These are phyloP conservation scores for Drosophila bocki DNA, from an alignment of 1,140 invertebrate genomes.

Conservation along the genomic window DNA sequence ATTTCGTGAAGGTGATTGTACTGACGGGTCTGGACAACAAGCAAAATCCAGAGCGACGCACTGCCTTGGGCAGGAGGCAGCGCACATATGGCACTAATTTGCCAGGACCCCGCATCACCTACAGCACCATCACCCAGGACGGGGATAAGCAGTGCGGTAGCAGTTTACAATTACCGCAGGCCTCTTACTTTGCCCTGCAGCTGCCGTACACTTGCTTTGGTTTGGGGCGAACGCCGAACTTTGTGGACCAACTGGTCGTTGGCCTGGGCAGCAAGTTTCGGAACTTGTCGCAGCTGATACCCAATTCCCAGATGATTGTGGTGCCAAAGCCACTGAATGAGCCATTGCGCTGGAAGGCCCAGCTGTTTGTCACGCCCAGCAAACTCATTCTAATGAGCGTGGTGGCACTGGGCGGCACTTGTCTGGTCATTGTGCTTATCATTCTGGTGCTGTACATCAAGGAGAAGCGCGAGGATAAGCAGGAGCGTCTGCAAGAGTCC, in stretches of 20 bases:
- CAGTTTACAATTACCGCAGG: conserved; percentile 95
- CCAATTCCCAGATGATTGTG: conserved; percentile 98
- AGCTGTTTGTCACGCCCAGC: conserved; percentile 98
- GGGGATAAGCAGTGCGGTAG: conserved; percentile 90
- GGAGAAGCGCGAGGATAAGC: conserved; percentile 95
- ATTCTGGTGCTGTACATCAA: conserved; percentile 96
- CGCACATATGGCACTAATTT: conserved; percentile 95
- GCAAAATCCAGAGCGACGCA: conserved; percentile 89
- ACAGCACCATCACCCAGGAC: conserved; percentile 94
- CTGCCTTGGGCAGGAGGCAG: conserved; percentile 90
- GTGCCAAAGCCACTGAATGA: conserved; percentile 94
- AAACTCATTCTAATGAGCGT: conserved; percentile 97
- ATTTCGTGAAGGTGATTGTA: conserved; percentile 98
- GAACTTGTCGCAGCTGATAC: conserved; percentile 97
- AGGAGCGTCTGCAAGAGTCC: conserved; percentile 94
- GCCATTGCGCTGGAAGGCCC: conserved; percentile 94
- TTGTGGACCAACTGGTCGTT: conserved; percentile 95
- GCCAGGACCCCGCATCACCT: conserved; percentile 94
- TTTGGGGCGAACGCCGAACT: conserved; percentile 98
- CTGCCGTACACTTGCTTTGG: conserved; percentile 98
- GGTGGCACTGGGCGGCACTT: conserved; percentile 94
- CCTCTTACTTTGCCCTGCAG: conserved; percentile 95
- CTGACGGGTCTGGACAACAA: conserved; percentile 92
- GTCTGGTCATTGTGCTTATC: conserved; percentile 93
- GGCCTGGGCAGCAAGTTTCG: conserved; percentile 90